A percentile compares a stretch with the other conserved stretches of the same genome.
These are phyloP conservation scores for Eremobia ochroleuca DNA, from an alignment of 2,888 invertebrate genomes.

Conservation along the genomic window DNA sequence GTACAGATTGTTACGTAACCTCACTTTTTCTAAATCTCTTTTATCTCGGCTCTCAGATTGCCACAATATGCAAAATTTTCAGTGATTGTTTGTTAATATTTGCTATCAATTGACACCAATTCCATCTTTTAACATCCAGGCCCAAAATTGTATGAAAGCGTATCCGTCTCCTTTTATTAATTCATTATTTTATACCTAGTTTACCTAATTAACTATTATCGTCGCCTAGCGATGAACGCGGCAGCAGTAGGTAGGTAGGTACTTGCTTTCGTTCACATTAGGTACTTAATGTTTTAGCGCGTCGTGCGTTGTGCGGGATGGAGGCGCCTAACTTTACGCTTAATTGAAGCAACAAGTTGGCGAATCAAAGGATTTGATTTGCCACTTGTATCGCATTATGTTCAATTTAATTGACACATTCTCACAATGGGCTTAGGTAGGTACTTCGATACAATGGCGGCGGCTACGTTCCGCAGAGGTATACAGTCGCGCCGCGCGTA, in stretches of 20 bases:
- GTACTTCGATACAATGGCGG: constrained; percentile 14
- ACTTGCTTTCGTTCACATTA: not conserved
- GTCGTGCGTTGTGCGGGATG: not conserved
- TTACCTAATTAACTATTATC: constrained; percentile 1
- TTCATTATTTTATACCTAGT: too few species aligned
- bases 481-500: not conserved
- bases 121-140: too few species aligned
- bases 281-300: not conserved
- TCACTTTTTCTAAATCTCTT: too few species aligned
- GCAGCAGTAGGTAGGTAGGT: not conserved
- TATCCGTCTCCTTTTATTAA: too few species aligned
- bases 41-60: too few species aligned
- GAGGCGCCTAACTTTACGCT: constrained; percentile 14
- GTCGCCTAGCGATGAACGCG: not conserved
- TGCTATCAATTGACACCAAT: too few species aligned
- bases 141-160: too few species aligned
- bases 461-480: not conserved
- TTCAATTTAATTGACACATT: constrained; percentile 41
- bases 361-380: constrained; percentile 34
- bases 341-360: constrained; percentile 33
- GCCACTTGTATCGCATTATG: constrained; percentile 21
- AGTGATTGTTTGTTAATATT: too few species aligned
- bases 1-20: too few species aligned
- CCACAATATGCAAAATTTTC: too few species aligned
- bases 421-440: constrained; percentile 23